A percentile compares a stretch with the other conserved stretches of the same genome.
Evolutionary conservation across 2,888 invertebrate genomes (phyloP).

Genomic region (Apamea epomidion): DNA sequence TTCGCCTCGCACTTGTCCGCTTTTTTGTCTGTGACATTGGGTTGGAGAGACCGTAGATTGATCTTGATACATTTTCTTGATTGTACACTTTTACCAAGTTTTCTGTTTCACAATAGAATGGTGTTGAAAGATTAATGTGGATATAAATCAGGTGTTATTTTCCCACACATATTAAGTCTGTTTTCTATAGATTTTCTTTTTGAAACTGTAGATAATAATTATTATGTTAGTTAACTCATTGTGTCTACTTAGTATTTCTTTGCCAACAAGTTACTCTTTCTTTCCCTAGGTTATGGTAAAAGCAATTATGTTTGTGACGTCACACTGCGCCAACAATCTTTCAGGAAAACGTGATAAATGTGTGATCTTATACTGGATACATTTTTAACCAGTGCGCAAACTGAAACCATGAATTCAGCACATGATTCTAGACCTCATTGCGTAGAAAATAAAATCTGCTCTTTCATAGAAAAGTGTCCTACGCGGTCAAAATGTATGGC

Average conservation of each 20-base stretch:
- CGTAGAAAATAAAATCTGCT: no score
- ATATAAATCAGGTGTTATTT: slow-evolving; percentile 26
- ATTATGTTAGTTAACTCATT: neutral
- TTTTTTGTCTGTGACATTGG: slow-evolving; percentile 66
- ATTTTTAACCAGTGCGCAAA: no score
- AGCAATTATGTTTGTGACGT: slow-evolving; percentile 5
- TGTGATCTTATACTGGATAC: neutral
- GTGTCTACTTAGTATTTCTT: slow-evolving; percentile 7
- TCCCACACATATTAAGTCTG: slow-evolving; percentile 44
- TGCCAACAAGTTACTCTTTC: neutral
- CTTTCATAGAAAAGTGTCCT: no score
- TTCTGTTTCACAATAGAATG: slow-evolving; percentile 30
- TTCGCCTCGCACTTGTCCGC: neutral
- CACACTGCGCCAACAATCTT: slow-evolving; percentile 25
- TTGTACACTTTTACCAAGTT: slow-evolving; percentile 58
- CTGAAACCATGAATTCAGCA: no score
- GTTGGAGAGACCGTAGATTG: slow-evolving; percentile 37
- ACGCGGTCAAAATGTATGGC: no score
- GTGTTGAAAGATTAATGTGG: slow-evolving; percentile 51
- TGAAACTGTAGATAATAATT: neutral
- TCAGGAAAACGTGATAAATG: neutral
- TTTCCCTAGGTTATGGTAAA: slow-evolving; percentile 13
- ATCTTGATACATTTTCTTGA: slow-evolving; percentile 59
- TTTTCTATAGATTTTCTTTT: slow-evolving; percentile 30
- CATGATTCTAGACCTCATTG: no score